Evolutionary conservation across 2,888 invertebrate genomes (phyloP).

Genomic region (Ariolimax columbianus): DNA sequence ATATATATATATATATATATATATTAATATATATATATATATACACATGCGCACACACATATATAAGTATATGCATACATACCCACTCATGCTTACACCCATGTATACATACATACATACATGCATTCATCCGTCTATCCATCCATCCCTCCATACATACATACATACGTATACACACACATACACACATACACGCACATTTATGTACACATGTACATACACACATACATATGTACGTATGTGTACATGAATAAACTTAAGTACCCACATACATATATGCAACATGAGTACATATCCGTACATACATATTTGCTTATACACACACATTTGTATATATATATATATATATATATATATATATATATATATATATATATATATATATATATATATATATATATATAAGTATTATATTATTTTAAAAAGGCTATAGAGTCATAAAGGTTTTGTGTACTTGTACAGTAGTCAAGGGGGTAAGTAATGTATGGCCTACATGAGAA

Average conservation of each 20-base stretch:
- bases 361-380: background rate
- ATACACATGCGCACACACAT: background rate
- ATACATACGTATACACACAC: background rate
- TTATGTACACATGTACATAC: too few relatives aligned
- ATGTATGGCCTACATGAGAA: too few relatives aligned
- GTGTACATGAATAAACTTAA: background rate
- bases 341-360: background rate
- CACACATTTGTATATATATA: background rate
- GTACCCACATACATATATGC: slow-evolving; percentile 1
- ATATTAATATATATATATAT: background rate
- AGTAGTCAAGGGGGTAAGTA: too few relatives aligned
- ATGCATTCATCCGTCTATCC: too few relatives aligned
- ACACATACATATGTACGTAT: background rate
- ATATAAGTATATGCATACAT: too few relatives aligned
- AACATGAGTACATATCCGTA: too few relatives aligned
- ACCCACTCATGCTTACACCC: too few relatives aligned
- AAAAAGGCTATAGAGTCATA: too few relatives aligned
- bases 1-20: background rate
- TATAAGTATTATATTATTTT: too few relatives aligned
- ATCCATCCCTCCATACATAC: background rate
- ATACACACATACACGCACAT: background rate
- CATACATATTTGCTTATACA: too few relatives aligned
- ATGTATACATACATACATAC: too few relatives aligned
- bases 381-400: background rate
- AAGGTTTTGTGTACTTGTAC: too few relatives aligned